Base-by-base conservation (phyloP, 2,888 invertebrate species). In the Drosophila lacicola region DNA sequence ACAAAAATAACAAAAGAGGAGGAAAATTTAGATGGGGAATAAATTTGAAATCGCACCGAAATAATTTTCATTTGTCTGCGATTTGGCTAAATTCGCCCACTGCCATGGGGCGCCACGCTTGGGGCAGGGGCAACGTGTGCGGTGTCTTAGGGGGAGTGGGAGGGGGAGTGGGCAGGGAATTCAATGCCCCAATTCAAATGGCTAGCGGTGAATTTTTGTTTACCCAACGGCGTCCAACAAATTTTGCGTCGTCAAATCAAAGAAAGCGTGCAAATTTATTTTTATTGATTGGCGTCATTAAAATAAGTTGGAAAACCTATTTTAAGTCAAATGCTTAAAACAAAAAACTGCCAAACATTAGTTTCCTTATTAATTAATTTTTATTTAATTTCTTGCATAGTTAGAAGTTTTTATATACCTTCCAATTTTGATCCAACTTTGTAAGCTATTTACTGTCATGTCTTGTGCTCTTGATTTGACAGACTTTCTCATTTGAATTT, bases 1-100 rank as follows among this genome's bases (percentile, higher is more conserved):
- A 84, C 80, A 76, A 80, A 88, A 84, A 88, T 85, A 84, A 85
- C 80, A 78, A 74, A 78, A 74, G 56, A 69, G 73, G 63, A 56
- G 76, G 64, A 44, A 69, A 67, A 70, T 50, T 56, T 45, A 63
- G 53, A 73, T 56, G 57, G 36, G 47, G 66, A 42, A 74, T 69
- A 63, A 76, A 87, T 81, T 82, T 63, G 69, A 81, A 79, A 76
- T 64, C 77, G 85, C 76, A 87, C 64, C 69, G 69, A 76, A 84
- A 77, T 62, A 19, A 54, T 70, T 76, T 71, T 56, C 46, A 63
- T 65, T 74, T 63, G 63, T 46, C 34, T 53, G 53, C 41, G 49
- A 70, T 67, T 76, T 78, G 75, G 64, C 67, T 75, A 47, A 80
- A 77, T 62, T 67, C 63, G 56, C 56, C 66, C 60, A 85, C 60